Conservation (phyloP, 2,797 vertebrate genomes). For the Coregonus ussuriensis region DNA sequence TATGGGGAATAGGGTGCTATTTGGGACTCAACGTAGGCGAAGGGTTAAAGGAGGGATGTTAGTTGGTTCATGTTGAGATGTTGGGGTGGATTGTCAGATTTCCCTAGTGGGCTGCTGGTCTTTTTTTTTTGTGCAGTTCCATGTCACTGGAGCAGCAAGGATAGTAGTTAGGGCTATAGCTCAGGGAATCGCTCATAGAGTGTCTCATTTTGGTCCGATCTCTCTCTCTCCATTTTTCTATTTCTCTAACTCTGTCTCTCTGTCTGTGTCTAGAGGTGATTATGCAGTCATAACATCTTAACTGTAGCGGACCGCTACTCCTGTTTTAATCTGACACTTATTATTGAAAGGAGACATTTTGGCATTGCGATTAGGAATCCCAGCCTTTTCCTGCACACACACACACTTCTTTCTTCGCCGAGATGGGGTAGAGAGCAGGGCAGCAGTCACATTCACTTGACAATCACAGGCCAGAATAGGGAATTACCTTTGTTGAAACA, state of each 20-base stretch:
- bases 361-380: conserved; percentile 53
- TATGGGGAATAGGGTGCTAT: not conserved
- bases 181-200: conserved; percentile 66
- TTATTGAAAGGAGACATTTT: conserved; percentile 83
- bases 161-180: conserved; percentile 14
- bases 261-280: conserved; percentile 65
- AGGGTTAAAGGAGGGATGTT: conserved; percentile 68
- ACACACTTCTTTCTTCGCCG: too few relatives aligned
- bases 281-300: conserved; percentile 80
- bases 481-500: conserved; percentile 42
- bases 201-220: conserved; percentile 28
- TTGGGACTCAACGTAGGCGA: conserved; percentile 33
- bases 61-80: conserved; percentile 57
- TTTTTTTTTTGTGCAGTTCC: conserved; percentile 68
- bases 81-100: conserved; percentile 78
- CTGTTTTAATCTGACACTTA: conserved; percentile 82
- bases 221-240: too few relatives aligned
- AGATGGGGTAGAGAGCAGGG: not conserved
- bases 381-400: not conserved
- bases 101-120: conserved; percentile 76
- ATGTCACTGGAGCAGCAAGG: conserved; percentile 69
- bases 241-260: not conserved
- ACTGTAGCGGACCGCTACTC: conserved; percentile 68
- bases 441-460: conserved; percentile 40
- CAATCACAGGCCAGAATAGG: conserved; percentile 34